Percentiles rank a stretch among this genome's conserved stretches.
phyloP scores from a whole-genome alignment of 2,888 invertebrate species.

The Shargacucullia verbasci region DNA sequence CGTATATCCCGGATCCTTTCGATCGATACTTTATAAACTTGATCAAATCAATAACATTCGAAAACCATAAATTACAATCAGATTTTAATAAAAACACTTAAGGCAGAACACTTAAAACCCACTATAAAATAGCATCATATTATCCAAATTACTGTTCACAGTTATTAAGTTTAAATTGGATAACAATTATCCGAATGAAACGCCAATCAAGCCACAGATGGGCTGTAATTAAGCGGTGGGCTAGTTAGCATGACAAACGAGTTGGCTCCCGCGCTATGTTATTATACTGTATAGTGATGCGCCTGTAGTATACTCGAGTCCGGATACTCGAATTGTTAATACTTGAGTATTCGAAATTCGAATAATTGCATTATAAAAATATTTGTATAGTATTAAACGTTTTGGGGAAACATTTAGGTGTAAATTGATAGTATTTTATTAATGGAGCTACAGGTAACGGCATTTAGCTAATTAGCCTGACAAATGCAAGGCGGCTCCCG shows the following conservation, averaged over 20 bases:
- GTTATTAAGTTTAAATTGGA: constrained; percentile 71
- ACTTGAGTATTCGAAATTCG: neutral
- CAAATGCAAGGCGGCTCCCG: too few species aligned
- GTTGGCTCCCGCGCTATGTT: constrained; percentile 53
- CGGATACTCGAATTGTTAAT: neutral
- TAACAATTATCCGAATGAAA: constrained; percentile 75
- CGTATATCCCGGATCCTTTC: too few species aligned
- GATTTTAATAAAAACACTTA: constrained; percentile 24
- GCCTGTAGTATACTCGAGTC: constrained; percentile 24
- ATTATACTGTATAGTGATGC: constrained; percentile 56
- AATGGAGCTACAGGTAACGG: too few species aligned
- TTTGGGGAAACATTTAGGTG: too few species aligned
- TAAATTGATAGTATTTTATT: too few species aligned
- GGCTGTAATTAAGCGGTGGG: constrained; percentile 70
- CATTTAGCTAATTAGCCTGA: too few species aligned
- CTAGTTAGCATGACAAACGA: constrained; percentile 79
- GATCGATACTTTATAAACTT: too few species aligned
- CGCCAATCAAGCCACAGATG: constrained; percentile 73
- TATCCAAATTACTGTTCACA: constrained; percentile 55
- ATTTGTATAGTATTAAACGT: too few species aligned
- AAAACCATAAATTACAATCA: constrained; percentile 19
- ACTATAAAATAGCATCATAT: constrained; percentile 35
- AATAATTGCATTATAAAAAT: neutral
- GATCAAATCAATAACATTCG: constrained; percentile 10
- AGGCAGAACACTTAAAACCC: constrained; percentile 30